Base-by-base conservation (phyloP, 2,888 invertebrate genomes). In the Drosophila pseudotakahashii region DNA sequence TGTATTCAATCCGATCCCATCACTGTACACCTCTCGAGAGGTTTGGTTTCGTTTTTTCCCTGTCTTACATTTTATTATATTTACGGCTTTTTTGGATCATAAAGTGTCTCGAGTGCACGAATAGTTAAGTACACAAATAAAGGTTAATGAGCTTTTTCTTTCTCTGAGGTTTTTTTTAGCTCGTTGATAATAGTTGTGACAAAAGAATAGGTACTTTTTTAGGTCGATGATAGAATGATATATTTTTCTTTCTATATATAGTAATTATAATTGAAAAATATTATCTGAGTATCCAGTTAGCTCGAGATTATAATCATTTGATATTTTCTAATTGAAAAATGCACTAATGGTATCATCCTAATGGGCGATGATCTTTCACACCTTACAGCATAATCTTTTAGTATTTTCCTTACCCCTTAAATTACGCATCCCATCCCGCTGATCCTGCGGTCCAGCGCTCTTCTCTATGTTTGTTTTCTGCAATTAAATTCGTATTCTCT, bases 401-500 rank as follows among this genome's bases (percentile, higher is more conserved):
- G 51, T 60, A 70, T 61, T 54, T 61, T 26, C 37, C 11, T 48
- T 52, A 42, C 48, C 44, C 51, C 37, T 51, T 68, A 41, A 39
- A 32, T 36, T 36, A 50, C 48, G 48, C 48, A 48, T 48, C 55
- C 55, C 55, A 32, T 44, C 23, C 39, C 44, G 23, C 51, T 32
- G 51, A 26, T 51, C 45, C 39, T 61, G 59, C 26, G 34, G 44
- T 23, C 36, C 4, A 11, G n/a, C 10, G 16, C 14, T 16, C 50
- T 11, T 16, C 57, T 13, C 70, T 42, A 62, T 79, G 79, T 79
- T 88, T 80, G 78, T 80, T 80, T 83, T 75, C 77, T 88, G 86
- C 88, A 84, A 84, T 88, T 82, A 86, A 88, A 88, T 86, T 83
- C 84, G 79, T 88, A 88, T 84, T 88, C 83, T 79, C 73, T 83